Base-by-base conservation (phyloP, 2,797 vertebrate genomes). In the Siniperca undulata region DNA sequence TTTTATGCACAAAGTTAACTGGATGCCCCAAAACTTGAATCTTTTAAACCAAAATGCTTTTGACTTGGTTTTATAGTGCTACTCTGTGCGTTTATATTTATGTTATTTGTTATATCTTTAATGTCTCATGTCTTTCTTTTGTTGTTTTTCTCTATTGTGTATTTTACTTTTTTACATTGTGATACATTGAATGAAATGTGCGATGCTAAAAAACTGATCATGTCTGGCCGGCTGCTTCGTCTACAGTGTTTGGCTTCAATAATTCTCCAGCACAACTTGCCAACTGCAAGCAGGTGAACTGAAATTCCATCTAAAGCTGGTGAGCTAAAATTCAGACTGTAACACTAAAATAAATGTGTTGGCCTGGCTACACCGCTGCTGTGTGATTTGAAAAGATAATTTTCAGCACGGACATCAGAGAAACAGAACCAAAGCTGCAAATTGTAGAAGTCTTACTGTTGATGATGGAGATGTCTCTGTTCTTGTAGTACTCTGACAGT, bases 401-500 rank as follows among this genome's bases (percentile, higher is more conserved):
- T 67, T 50, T 46, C 10, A 62, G 1, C 24, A 62, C 6, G 16
- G 9, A 53, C 24, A 30, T 50, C 27, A 58, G 34, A 52, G n/a
- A 65, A 66, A 14, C 46, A 4, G 5, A 77, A 34, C 17, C 24
- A 59, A 0, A 61, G 20, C 24, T 3, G 53, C 14, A 48, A 13
- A 13, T 17, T 7, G 11, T 17, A 19, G 20, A 56, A 4, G 2
- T 55, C 92, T 94, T 97, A 98, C 97, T 97, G 2, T 97, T 97
- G 78, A 96, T 96, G 71, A 98, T 97, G 72, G 96, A 97, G 95
- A 99, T 96, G 20, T 98, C 97, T 92, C 98, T 94, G 91, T 95
- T 97, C 89, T 97, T 97, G 91, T 99, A 99, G 95, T 97, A 97
- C 78, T 99, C 97, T 7, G 97, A 97, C 89, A 97, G 92, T 1